phyloP scores from a whole-genome alignment of 2,113 vertebrate genomes.

The Aleadryas rufinucha region DNA sequence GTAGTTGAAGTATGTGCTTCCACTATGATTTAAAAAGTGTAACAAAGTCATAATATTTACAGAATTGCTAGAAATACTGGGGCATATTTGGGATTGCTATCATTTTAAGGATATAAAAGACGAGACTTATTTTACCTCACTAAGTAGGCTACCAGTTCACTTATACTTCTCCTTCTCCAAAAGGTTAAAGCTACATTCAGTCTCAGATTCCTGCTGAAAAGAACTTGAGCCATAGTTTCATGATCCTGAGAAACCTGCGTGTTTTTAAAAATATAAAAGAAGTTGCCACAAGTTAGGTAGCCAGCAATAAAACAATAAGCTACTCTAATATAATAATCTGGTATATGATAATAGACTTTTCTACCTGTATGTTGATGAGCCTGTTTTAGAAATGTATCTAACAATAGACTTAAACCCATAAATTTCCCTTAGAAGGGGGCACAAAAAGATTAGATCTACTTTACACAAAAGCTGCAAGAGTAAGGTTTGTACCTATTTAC shows the following conservation, averaged over 20 bases:
- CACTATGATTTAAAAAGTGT: neutral
- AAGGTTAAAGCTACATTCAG: slow-evolving; percentile 90
- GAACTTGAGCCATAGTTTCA: slow-evolving; percentile 84
- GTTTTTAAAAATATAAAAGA: neutral
- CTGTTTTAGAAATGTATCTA: neutral
- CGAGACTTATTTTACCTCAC: slow-evolving; percentile 79
- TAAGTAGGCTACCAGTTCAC: slow-evolving; percentile 89
- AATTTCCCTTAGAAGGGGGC: neutral
- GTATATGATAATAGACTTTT: neutral
- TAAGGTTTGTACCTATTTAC: neutral
- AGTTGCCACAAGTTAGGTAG: neutral
- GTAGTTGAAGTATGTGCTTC: neutral
- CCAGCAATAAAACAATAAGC: neutral
- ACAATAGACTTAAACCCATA: neutral
- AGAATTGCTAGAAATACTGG: neutral
- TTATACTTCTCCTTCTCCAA: slow-evolving; percentile 87
- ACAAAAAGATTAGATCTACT: neutral
- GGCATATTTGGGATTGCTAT: neutral
- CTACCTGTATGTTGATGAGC: neutral
- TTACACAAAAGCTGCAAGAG: neutral
- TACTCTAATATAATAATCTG: neutral
- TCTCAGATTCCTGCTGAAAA: slow-evolving; percentile 88
- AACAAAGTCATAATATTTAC: neutral
- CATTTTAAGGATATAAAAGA: neutral
- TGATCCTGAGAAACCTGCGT: slow-evolving; percentile 86